phyloP scores from a whole-genome alignment of 2,797 vertebrate genomes.

The Danionella dracula region DNA sequence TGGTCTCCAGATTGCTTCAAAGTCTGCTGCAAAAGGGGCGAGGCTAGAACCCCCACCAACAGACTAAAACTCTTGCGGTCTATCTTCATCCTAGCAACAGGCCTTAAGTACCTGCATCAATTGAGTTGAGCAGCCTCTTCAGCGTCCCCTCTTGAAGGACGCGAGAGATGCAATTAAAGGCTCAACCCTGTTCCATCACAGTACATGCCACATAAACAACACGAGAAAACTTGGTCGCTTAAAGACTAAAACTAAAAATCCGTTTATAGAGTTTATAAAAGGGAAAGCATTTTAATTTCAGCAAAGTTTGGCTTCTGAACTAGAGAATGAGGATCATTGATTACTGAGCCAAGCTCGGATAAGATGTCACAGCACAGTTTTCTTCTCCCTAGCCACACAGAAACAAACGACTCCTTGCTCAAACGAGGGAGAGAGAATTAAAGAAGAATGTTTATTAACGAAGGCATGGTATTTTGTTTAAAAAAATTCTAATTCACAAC shows the following conservation, averaged over 20 bases:
- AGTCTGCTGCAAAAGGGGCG: no score
- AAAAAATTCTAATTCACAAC: constrained; percentile 45
- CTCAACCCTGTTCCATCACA: constrained; percentile 22
- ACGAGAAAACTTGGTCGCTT: no score
- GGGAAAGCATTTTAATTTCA: no score
- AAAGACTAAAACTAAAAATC: no score
- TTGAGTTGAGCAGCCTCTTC: constrained; percentile 28
- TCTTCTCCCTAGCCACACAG: background rate
- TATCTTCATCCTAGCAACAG: constrained; percentile 25
- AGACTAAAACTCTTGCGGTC: background rate
- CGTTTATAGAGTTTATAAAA: no score
- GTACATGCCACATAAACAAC: no score
- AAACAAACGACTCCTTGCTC: background rate
- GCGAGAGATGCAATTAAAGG: constrained; percentile 22
- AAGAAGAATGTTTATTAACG: constrained; percentile 26
- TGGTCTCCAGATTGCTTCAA: no score
- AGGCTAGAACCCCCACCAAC: no score
- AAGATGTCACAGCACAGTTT: constrained; percentile 26
- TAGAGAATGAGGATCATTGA: no score
- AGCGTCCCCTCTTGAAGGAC: constrained; percentile 19
- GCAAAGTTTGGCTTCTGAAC: no score
- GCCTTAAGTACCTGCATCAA: constrained; percentile 17
- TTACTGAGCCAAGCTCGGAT: no score
- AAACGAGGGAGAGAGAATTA: background rate
- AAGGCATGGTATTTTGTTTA: constrained; percentile 35